Evolutionary conservation across 2,888 invertebrate genomes (phyloP).

Genomic region (Machimus atricapillus): DNA sequence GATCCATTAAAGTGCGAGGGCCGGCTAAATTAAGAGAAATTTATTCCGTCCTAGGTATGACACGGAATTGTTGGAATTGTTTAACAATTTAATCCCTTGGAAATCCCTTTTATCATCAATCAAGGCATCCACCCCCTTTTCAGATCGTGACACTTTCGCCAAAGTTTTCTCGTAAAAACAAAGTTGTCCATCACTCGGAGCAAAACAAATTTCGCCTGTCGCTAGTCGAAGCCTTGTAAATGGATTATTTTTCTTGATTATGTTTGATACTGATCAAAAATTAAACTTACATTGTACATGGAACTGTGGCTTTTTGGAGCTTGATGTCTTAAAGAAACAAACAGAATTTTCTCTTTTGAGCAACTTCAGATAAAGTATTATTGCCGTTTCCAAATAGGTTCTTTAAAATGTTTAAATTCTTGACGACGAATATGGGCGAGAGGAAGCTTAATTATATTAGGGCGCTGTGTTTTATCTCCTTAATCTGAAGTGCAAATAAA

Average conservation of each 20-base stretch:
- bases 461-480: background rate
- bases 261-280: background rate
- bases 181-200: background rate
- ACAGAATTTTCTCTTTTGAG: background rate
- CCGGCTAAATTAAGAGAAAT: background rate
- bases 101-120: slow-evolving; percentile 14
- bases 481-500: background rate
- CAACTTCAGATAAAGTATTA: background rate
- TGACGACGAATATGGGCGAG: background rate
- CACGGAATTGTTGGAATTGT: slow-evolving; percentile 8
- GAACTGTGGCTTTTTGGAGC: background rate
- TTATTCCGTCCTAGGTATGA: background rate
- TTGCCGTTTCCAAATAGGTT: background rate
- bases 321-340: background rate
- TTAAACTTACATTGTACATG: background rate
- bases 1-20: background rate
- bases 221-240: background rate
- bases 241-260: slow-evolving; percentile 10
- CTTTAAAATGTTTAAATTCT: background rate
- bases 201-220: background rate
- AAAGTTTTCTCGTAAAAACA: background rate
- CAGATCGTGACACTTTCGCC: background rate
- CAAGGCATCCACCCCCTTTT: background rate
- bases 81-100: background rate
- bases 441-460: background rate